Base-by-base conservation (phyloP, 2,797 vertebrate species). In the Bufotes viridis region DNA sequence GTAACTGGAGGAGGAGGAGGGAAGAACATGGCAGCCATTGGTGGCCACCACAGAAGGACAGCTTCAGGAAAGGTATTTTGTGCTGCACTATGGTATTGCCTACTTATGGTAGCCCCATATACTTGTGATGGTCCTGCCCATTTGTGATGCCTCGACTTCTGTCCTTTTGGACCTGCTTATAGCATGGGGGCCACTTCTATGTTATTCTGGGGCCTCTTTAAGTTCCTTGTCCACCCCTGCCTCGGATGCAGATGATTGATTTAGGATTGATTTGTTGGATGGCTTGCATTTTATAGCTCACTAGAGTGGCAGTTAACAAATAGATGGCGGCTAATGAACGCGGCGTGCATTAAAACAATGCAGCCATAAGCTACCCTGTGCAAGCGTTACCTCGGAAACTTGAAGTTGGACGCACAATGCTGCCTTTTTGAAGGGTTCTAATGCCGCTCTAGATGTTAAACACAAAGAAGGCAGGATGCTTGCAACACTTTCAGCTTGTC, bases 401-500 rank as follows among this genome's bases (percentile, higher is more conserved):
- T 26, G 13, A 11, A 85, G 63, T 34, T 2, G 15, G 65, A 34
- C 55, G 42, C 17, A 29, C 26, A 42, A 76, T 89, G 22, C 87
- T 79, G 29, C 84, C 88, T 86, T 67, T 86, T 60, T 85, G 76
- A 88, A 42, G 76, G 67, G 26, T 85, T 49, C 61, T 79, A 80
- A 80, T 18, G 78, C 42, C 53, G 20, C 81, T 83, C 58, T 86
- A 86, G 88, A 78, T 86, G 79, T 87, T 84, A 86, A 79, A 70
- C 24, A 87, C 61, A 76, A 81, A 89, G 78, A 58, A 75, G 55
- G 55, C 13, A 18, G 69, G 74, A 74, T n/a, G 18, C 55, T 89
- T 22, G 81, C 55, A 79, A 63, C 74, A 84, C 75, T 89, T 80
- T 65, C 65, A 84, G 85, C 84, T 75, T 57, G 67, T 78, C 58